A percentile compares a stretch with the other conserved stretches of the same genome.
Evolutionary conservation across 2,888 invertebrate genomes (phyloP).

Genomic region (Bugulina stolonifera): DNA sequence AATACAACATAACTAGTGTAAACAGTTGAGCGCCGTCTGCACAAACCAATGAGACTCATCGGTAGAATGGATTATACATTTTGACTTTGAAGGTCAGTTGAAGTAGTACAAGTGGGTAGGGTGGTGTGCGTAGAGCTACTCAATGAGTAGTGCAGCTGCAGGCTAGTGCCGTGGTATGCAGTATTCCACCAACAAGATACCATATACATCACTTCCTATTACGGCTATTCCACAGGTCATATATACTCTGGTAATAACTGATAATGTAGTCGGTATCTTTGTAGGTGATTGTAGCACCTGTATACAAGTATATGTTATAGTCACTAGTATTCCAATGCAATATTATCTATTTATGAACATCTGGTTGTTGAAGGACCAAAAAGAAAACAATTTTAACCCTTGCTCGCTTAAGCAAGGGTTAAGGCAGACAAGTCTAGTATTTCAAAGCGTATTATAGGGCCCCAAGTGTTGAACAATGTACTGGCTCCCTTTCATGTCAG

Average conservation of each 20-base stretch:
- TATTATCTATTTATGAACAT: background rate
- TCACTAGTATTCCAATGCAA: background rate
- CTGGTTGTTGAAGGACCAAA: background rate
- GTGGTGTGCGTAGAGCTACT: too few species aligned
- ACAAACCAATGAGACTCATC: too few species aligned
- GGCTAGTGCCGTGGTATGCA: too few species aligned
- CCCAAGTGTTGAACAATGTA: constrained; percentile 18
- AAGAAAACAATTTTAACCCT: background rate
- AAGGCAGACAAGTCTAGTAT: constrained; percentile 13
- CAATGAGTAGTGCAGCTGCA: too few species aligned
- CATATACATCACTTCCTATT: too few species aligned
- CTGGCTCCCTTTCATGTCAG: constrained; percentile 10
- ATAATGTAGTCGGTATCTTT: background rate
- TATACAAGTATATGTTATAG: background rate
- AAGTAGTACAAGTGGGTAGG: too few species aligned
- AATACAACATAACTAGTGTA: too few species aligned
- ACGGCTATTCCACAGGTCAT: too few species aligned
- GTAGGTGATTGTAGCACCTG: background rate
- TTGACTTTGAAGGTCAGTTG: too few species aligned
- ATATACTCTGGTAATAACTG: background rate
- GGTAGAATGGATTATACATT: too few species aligned
- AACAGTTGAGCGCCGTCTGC: too few species aligned
- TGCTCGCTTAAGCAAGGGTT: background rate
- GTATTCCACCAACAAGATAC: too few species aligned
- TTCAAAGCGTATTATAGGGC: constrained; percentile 8